phyloP scores from a whole-genome alignment of 2,888 invertebrate genomes.

The Heteromyza rotundicornis region DNA sequence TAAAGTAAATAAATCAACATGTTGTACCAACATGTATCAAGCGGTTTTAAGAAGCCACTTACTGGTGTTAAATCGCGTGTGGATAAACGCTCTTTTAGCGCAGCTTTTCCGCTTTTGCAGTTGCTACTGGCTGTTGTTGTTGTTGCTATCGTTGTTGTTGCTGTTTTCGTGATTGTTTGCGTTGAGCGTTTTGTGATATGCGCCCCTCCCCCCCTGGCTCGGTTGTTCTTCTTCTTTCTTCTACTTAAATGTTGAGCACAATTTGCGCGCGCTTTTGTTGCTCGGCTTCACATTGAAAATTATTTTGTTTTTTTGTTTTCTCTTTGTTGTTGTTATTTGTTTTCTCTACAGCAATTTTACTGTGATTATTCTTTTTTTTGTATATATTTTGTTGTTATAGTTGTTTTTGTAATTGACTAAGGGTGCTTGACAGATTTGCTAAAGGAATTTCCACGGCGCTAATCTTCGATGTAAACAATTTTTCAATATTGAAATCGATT shows the following conservation, averaged over 20 bases:
- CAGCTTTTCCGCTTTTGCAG: conserved; percentile 1
- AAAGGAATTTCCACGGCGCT: neutral
- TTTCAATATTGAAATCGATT: too few species aligned
- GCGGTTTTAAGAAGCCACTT: neutral
- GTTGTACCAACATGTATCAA: neutral
- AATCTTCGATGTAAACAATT: too few species aligned
- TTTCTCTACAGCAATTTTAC: too few species aligned
- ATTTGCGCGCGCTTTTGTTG: neutral
- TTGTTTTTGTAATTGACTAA: neutral
- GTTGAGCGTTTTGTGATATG: neutral
- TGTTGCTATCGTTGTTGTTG: neutral
- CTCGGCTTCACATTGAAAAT: neutral
- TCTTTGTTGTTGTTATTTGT: too few species aligned
- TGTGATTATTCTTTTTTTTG: neutral
- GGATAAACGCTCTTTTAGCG: conserved; percentile 15
- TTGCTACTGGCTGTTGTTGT: neutral
- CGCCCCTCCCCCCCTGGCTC: too few species aligned
- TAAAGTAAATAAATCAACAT: neutral
- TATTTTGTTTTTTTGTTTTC: too few species aligned
- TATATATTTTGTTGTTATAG: neutral
- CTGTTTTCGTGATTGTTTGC: too few species aligned
- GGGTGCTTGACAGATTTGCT: neutral
- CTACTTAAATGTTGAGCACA: too few species aligned
- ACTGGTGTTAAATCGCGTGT: conserved; percentile 14
- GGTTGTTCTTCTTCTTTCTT: too few species aligned